A percentile compares a stretch with the other conserved stretches of the same genome.
Evolutionary conservation across 2,888 invertebrate species (phyloP).

Genomic region (Dilophus febrilis): DNA sequence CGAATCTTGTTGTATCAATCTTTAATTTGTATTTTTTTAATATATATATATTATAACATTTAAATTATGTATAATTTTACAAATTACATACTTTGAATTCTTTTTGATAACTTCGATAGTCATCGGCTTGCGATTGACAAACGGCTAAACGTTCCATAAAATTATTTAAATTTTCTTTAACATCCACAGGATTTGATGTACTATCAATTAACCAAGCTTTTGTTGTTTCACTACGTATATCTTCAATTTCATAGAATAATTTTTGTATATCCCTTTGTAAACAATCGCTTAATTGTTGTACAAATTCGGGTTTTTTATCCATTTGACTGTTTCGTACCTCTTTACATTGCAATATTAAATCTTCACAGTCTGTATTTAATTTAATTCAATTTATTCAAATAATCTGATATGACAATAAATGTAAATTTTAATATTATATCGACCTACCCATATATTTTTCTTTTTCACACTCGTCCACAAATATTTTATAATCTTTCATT

Average conservation of each 20-base stretch:
- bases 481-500: constrained; percentile 62
- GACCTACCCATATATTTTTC: constrained; percentile 28
- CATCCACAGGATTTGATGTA: constrained; percentile 49
- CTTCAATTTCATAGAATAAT: constrained; percentile 54
- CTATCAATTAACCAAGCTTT: constrained; percentile 25
- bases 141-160: constrained; percentile 43
- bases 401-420: no score
- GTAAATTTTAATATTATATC: no score
- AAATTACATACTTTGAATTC: constrained; percentile 49
- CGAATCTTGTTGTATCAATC: constrained; percentile 70
- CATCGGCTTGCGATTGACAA: constrained; percentile 50
- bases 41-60: not conserved
- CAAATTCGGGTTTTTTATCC: constrained; percentile 48
- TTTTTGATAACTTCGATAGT: constrained; percentile 67
- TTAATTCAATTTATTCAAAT: no score
- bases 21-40: constrained; percentile 19
- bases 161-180: constrained; percentile 43
- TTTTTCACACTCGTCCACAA: constrained; percentile 51
- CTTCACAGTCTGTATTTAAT: constrained; percentile 20
- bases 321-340: constrained; percentile 52
- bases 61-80: constrained; percentile 1
- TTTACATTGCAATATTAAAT: constrained; percentile 32
- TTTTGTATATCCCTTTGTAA: constrained; percentile 62
- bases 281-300: constrained; percentile 51
- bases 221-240: constrained; percentile 51